phyloP scores from a whole-genome alignment of 2,888 invertebrate genomes.

The Pantelozetes paolii region DNA sequence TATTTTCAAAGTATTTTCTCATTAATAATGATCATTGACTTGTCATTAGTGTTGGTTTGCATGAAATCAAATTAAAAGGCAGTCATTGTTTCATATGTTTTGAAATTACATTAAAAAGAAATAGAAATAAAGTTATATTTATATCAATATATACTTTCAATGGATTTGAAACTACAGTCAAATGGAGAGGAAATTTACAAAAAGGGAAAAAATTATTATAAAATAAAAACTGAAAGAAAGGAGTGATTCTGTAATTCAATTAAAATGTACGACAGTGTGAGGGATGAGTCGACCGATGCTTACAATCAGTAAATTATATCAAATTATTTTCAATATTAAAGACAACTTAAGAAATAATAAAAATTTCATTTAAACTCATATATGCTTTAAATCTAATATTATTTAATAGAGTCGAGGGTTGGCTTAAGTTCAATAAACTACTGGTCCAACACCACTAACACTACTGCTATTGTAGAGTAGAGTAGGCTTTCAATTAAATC shows the following conservation, averaged over 20 bases:
- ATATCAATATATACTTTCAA: too few species aligned
- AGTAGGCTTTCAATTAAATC: not conserved
- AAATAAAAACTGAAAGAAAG: not conserved
- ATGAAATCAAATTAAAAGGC: not conserved
- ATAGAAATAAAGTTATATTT: not conserved
- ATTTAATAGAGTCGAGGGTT: not conserved
- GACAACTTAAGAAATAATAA: not conserved
- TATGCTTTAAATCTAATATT: not conserved
- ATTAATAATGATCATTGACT: slow-evolving; percentile 1
- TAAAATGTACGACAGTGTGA: not conserved
- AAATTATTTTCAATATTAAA: too few species aligned
- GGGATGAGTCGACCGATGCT: not conserved
- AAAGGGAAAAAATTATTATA: not conserved
- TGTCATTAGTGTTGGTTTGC: slow-evolving; percentile 3
- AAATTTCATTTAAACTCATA: not conserved
- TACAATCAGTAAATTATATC: not conserved
- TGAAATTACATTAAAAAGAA: not conserved
- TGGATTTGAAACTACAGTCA: not conserved
- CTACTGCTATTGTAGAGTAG: too few species aligned
- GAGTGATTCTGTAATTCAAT: not conserved
- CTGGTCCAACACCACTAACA: not conserved
- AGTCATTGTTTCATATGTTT: slow-evolving; percentile 5
- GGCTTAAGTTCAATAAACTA: slow-evolving; percentile 20
- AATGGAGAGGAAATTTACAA: not conserved
- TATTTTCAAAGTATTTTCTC: not conserved